Base-by-base conservation (phyloP, 2,888 invertebrate genomes). In the Andrena praecox region DNA sequence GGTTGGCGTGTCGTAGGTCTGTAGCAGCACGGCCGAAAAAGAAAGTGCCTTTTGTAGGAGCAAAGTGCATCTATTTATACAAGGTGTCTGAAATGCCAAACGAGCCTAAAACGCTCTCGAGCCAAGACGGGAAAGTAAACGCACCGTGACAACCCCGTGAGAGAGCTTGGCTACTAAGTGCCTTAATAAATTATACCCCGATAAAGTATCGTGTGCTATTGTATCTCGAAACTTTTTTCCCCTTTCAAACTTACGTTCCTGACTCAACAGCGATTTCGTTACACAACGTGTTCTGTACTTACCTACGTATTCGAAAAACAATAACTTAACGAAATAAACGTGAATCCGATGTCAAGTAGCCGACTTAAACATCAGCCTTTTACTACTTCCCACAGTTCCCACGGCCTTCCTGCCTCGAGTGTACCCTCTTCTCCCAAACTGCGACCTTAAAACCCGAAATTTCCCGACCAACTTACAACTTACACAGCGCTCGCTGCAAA, bases 31-130 rank as follows among this genome's bases (percentile, higher is more conserved):
- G 63, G 74, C 68, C 64, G 79, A 87, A 80, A 87, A 86, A 89
- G 89, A 86, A 85, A 89, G 92, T 93, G 91, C 91, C 92, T 92
- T 93, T 92, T 93, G 91, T 92, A 93, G 90, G 91, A 91, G 91
- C 91, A 92, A 92, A 92, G 91, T 90, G 92, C 89, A 90, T 93
- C 93, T 93, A 93, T 93, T 93, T 93, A 92, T 92, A 92, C 91
- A 88, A 90, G 92, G 90, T 91, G 91, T 91, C 92, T 91, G 89
- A 91, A 91, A 93, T 93, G 91, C 93, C 93, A 89, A 91, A 92
- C 92, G 92, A 91, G 91, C 90, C 89, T 90, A 89, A 89, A 91
- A 89, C 89, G 89, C 87, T 85, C 90, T 88, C 85, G 88, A 90
- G 89, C 90, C 89, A 89, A 91, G 90, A 89, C 89, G 90, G 90